Percentiles rank a stretch among this genome's conserved stretches.
phyloP scores from a whole-genome alignment of 92 coral and sea anemone genomes.

The Parazoanthus swiftii region DNA sequence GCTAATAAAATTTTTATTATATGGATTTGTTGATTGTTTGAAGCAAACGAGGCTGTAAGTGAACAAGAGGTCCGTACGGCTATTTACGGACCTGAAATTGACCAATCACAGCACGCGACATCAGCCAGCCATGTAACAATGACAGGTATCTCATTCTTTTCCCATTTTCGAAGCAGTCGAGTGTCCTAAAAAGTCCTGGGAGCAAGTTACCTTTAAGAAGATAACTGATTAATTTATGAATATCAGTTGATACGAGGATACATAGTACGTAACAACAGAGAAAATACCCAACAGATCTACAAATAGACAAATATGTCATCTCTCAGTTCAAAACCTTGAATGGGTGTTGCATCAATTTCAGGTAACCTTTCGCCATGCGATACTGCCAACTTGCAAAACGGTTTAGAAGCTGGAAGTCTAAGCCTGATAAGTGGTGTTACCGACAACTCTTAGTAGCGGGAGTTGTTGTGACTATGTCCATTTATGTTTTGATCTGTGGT shows the following conservation, averaged over 20 bases:
- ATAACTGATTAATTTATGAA: too few relatives aligned
- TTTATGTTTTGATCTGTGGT: background rate
- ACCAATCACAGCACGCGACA: too few relatives aligned
- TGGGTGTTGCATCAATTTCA: background rate
- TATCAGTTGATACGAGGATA: background rate
- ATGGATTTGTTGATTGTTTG: too few relatives aligned
- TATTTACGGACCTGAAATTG: too few relatives aligned
- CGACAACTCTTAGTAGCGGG: background rate
- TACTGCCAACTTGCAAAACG: background rate
- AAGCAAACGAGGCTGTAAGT: too few relatives aligned
- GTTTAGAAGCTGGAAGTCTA: background rate
- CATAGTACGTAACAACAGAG: background rate
- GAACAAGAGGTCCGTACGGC: too few relatives aligned
- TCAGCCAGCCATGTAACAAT: too few relatives aligned
- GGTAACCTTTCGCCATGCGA: background rate
- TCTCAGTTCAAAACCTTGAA: background rate
- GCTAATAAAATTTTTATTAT: too few relatives aligned
- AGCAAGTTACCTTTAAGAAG: too few relatives aligned
- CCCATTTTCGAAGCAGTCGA: too few relatives aligned
- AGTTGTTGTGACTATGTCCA: constrained; percentile 3
- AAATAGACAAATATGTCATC: background rate
- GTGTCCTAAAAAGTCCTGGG: too few relatives aligned
- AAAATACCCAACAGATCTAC: background rate
- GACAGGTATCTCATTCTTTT: too few relatives aligned
- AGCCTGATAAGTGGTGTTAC: background rate